Conservation (phyloP, 2,113 vertebrate genomes). For the Gopherus evgoodei region DNA sequence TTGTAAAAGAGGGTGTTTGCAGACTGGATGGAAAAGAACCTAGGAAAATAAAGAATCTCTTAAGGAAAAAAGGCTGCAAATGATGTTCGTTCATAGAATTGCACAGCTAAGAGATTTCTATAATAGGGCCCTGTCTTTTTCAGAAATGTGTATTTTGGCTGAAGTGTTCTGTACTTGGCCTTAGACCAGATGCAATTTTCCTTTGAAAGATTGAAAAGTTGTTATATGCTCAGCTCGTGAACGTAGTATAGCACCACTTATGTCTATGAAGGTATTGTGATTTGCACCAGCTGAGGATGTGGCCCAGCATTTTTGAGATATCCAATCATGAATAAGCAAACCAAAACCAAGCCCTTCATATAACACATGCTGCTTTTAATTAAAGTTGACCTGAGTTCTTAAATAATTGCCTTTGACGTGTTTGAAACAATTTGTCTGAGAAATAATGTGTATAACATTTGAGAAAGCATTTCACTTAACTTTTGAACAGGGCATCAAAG, state of each 20-base stretch:
- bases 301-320: background rate
- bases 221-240: background rate
- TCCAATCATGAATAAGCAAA: background rate
- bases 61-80: background rate
- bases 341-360: background rate
- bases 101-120: background rate
- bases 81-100: background rate
- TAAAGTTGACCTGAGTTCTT: background rate
- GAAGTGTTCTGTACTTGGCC: background rate
- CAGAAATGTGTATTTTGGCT: background rate
- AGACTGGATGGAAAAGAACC: background rate
- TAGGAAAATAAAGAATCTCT: background rate
- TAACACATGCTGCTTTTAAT: background rate
- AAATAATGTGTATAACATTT: background rate
- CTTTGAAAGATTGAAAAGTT: background rate
- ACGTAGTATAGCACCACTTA: background rate
- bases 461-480: background rate
- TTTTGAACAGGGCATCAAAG: background rate
- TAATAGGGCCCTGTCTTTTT: background rate
- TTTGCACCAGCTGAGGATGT: background rate
- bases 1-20: background rate
- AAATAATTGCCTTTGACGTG: background rate
- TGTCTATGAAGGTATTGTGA: background rate
- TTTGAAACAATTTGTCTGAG: accelerated
- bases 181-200: background rate